Conservation (phyloP, 2,113 vertebrate species). For the Lipophrys pholis region DNA sequence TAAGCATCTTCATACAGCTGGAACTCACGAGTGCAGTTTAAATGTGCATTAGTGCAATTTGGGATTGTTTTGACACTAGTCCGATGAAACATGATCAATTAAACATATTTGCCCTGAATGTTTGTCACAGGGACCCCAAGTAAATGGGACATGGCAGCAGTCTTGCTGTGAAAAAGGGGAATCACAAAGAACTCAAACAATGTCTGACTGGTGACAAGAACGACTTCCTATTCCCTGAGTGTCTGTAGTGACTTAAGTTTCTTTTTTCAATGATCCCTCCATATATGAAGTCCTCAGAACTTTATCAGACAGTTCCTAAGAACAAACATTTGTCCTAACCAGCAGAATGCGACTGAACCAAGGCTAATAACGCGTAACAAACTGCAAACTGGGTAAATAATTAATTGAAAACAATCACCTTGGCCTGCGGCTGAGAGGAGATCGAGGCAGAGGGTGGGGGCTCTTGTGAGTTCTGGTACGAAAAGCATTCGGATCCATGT, state of each 20-base stretch:
- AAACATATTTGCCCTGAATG: slow-evolving; percentile 50
- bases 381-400: slow-evolving; percentile 35
- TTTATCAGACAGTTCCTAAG: background rate
- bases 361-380: slow-evolving; percentile 38
- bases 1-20: slow-evolving; percentile 38
- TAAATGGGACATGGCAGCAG: background rate
- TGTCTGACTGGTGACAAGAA: background rate
- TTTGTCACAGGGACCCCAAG: slow-evolving; percentile 23
- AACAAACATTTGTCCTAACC: slow-evolving; percentile 24
- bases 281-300: background rate
- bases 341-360: slow-evolving; percentile 10
- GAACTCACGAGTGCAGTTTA: slow-evolving; percentile 9
- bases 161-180: slow-evolving; percentile 21
- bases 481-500: slow-evolving; percentile 87
- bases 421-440: slow-evolving; percentile 90
- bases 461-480: slow-evolving; percentile 87
- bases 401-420: slow-evolving; percentile 82
- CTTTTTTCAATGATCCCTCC: background rate
- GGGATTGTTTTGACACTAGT: slow-evolving; percentile 33
- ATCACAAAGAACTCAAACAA: slow-evolving; percentile 5
- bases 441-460: slow-evolving; percentile 87
- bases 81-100: slow-evolving; percentile 61
- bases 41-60: slow-evolving; percentile 13
- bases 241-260: background rate
- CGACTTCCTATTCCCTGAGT: background rate